These are phyloP conservation scores for Meloidogyne floridensis DNA, from an alignment of 1,140 invertebrate genomes.

Conservation along the genomic window DNA sequence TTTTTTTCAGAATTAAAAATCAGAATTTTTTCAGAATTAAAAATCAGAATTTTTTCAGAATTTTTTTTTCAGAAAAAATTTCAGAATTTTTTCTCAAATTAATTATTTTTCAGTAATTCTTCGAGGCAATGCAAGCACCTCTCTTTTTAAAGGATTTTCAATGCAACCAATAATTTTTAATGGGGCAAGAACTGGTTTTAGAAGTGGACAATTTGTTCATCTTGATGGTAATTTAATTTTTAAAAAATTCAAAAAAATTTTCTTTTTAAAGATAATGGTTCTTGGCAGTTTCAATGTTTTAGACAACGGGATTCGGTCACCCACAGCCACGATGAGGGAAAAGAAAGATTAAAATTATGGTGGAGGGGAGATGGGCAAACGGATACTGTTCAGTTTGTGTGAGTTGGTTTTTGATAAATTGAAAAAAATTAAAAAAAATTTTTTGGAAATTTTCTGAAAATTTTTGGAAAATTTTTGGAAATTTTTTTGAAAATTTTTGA, in stretches of 20 bases:
- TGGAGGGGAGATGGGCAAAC: slow-evolving; percentile 19
- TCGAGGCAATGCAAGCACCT: slow-evolving; percentile 48
- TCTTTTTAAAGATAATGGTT: slow-evolving; percentile 54
- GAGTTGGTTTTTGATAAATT: slow-evolving; percentile 25
- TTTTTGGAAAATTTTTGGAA: no score
- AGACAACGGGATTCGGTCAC: slow-evolving; percentile 58
- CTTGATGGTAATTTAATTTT: slow-evolving; percentile 42
- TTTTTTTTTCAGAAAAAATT: no score
- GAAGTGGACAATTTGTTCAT: slow-evolving; percentile 61
- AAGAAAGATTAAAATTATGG: slow-evolving; percentile 58
- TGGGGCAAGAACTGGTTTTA: slow-evolving; percentile 50
- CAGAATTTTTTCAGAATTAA: no score
- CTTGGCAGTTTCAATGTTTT: slow-evolving; percentile 63
- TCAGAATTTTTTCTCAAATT: slow-evolving; percentile 19
- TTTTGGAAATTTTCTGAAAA: no score
- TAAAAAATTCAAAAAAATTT: background rate
- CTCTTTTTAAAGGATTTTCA: slow-evolving; percentile 62
- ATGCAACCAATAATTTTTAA: slow-evolving; percentile 61
- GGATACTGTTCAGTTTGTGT: slow-evolving; percentile 32
- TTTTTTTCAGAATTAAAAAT: no score
- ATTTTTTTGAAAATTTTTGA: no score
- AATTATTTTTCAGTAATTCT: slow-evolving; percentile 53
- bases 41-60: no score
- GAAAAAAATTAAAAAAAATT: no score
- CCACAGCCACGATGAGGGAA: slow-evolving; percentile 57